Evolutionary conservation across 2,888 invertebrate species (phyloP).

Genomic region (Smittia sp.): DNA sequence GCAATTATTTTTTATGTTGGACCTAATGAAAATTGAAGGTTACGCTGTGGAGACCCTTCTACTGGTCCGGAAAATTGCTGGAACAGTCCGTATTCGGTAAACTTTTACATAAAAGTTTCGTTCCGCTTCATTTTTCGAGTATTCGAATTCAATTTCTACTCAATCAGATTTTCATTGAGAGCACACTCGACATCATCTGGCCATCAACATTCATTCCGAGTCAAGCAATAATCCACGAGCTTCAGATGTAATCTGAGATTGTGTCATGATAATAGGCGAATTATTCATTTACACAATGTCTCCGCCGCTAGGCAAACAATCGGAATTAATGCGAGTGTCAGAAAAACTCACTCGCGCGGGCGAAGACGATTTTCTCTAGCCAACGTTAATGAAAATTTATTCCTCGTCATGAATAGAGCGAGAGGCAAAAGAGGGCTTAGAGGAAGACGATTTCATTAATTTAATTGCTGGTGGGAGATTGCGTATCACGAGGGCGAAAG

Average conservation of each 20-base stretch:
- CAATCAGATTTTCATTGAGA: neutral
- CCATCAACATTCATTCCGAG: neutral
- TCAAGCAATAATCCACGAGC: neutral
- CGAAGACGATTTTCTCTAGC: too few relatives aligned
- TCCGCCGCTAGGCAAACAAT: neutral
- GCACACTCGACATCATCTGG: neutral
- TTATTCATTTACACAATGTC: too few relatives aligned
- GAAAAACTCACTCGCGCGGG: neutral
- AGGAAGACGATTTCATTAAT: conserved; percentile 7
- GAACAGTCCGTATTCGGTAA: neutral
- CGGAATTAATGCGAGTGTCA: neutral
- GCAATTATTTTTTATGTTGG: neutral
- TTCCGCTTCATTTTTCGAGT: too few relatives aligned
- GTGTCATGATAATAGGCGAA: too few relatives aligned
- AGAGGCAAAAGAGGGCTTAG: neutral
- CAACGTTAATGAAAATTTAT: neutral
- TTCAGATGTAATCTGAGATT: neutral
- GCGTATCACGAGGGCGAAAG: too few relatives aligned
- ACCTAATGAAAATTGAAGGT: too few relatives aligned
- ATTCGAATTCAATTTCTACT: too few relatives aligned
- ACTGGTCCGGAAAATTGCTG: neutral
- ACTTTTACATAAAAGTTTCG: too few relatives aligned
- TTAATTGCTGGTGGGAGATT: conserved; percentile 15
- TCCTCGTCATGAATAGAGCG: neutral
- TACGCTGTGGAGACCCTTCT: too few relatives aligned